Evolutionary conservation across 2,797 vertebrate genomes (phyloP), one percentile per base, ranked within the genome.

Genomic region (Danio aesculapii): DNA sequence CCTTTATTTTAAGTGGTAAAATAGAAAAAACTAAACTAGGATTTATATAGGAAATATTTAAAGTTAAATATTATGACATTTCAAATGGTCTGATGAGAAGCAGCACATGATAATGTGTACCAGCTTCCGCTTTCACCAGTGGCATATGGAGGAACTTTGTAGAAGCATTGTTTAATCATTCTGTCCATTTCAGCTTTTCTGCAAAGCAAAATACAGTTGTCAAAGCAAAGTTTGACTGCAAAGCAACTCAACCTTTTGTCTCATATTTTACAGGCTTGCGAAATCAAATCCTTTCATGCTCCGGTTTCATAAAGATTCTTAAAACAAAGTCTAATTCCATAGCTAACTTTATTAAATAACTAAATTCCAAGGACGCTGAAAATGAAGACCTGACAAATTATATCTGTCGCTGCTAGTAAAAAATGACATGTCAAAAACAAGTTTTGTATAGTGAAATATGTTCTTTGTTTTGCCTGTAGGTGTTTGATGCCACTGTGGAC

Each of bases 401-500:
- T 39, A 8, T 67, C 11, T 30, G 39, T 47, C 9, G 0, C 49
- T 55, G 19, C 12, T 30, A 41, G 5, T 0, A 3, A 11, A 8
- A 19, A 76, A 55, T 12, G 53, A 7, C 7, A 49, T 50, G 53
- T 52, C 41, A 67, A 57, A 77, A 67, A 46, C 19, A 10, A 44
- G 12, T 69, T 58, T 70, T 79, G 50, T 44, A 63, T 78, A 39
- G 12, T 64, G 4, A 77, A 68, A 55, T 79, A 64, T 62, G 4
- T 53, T 39, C 69, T 5, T 59, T 79, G 67, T 39, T 79, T 79
- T 64, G 13, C 57, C 39, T 67, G 59, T 62, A 99, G 97, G 95
- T 99, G 85, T 96, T 94, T 19, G 92, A 95, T 61, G 93, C 84
- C 81, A 92, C 96, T 0, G 73, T 91, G 80, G 96, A 97, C 2